Base-by-base conservation (phyloP, 2,113 vertebrate genomes). In the Ptilorrhoa leucosticta region DNA sequence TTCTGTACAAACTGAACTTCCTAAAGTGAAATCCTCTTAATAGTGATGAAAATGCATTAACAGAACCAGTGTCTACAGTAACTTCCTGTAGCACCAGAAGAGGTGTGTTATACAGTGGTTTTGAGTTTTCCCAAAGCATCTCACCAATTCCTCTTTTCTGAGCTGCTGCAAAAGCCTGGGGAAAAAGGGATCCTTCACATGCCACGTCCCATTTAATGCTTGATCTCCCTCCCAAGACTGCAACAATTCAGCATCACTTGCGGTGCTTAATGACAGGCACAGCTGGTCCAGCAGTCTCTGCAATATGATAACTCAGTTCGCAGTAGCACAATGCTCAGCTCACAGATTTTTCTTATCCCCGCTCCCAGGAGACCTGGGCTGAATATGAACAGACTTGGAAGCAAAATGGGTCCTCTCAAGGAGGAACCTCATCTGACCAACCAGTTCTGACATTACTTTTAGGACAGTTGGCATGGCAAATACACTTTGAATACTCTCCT, bases 21-120 rank as follows among this genome's bases (percentile, higher is more conserved):
- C 84, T 35, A 9, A 48, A 66, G 22, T 21, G 26, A 91, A 79
- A 84, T 35, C 24, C 37, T 84, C 75, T 26, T 21, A 51, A 16
- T 3, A 63, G 7, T 24, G 20, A 84, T 31, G 40, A 90, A 80
- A 75, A 56, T 0, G 5, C 31, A 60, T 33, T 27, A 71, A 51
- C 8, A 82, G 81, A 77, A 40, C 6, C n/a, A 35, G 30, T 21
- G 23, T 15, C 47, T 80, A 39, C 63, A 80, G 33, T 7, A 35
- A 48, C 12, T 50, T 6, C 15, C 47, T 12, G 17, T 8, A 77
- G 72, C 45, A 60, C 15, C 35, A 70, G 28, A 69, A 76, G 24
- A 70, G 5, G 8, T 23, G 30, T 2, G 26, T 11, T 35, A 22
- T 0, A 61, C 12, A n/a, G 33, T 5, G 42, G 0, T 37, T 54